A percentile compares a stretch with the other conserved stretches of the same genome.
These are phyloP conservation scores for Brachionus koreanus DNA, from an alignment of 1,140 invertebrate species.

Conservation along the genomic window DNA sequence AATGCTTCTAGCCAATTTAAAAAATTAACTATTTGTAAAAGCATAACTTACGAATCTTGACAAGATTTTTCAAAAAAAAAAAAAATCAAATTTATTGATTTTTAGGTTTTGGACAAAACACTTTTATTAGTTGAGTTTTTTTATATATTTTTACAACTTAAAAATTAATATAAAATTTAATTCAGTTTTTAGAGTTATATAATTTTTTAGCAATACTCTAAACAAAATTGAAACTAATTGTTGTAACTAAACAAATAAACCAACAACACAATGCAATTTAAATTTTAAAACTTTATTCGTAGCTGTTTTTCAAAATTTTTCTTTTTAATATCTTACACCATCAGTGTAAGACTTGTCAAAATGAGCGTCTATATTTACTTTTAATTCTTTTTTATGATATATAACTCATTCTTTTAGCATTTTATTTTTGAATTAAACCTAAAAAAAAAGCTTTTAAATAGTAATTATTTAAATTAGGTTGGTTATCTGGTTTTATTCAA, in stretches of 20 bases:
- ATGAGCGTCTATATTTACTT: neutral
- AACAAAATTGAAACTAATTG: constrained; percentile 13
- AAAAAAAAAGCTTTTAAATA: neutral
- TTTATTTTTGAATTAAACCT: neutral
- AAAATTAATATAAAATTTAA: neutral
- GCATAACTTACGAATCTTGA: neutral
- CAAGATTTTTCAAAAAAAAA: neutral
- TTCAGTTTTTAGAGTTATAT: neutral
- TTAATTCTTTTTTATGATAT: neutral
- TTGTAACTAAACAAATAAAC: constrained; percentile 16
- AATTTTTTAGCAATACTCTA: neutral
- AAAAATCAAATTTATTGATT: neutral
- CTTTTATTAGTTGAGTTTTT: neutral
- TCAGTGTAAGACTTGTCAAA: neutral
- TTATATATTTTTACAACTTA: neutral
- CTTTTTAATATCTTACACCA: neutral
- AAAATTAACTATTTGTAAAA: neutral
- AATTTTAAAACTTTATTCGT: neutral
- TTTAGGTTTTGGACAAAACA: neutral
- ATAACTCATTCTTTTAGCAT: neutral
- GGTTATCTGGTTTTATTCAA: neutral
- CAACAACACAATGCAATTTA: neutral
- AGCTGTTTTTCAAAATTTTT: neutral
- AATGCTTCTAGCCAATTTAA: neutral
- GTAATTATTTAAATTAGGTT: neutral